Evolutionary conservation across 53 echinoderm and acorn worm species (phyloP), one percentile per base, ranked within the genome.

Genomic region (Astropecten irregularis): DNA sequence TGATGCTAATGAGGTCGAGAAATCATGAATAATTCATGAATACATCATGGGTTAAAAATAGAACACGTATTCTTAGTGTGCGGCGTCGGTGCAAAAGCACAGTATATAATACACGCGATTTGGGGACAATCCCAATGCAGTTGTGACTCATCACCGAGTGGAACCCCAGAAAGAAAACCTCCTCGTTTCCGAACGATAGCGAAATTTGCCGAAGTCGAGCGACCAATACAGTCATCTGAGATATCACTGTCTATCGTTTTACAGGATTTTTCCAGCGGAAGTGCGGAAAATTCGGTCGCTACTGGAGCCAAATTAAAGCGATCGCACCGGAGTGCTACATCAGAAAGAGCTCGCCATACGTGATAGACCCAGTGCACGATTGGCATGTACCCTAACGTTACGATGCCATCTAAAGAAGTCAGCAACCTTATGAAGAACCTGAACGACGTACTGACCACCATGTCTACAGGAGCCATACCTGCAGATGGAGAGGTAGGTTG

Each of bases 381-480:
- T 63, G 83, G 72, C 73, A 95, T 95, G 95, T 92, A 89, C 87
- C 95, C 92, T 20, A 92, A 83, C 57, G 77, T 87, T 58, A 95
- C 90, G 21, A 90, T 92, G 90, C 89, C 95, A 55, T 86, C 86
- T 55, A 92, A 89, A 48, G 92, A 92, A 71, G 89, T 83, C 28
- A 57, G 54, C 46, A 83, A 74, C 23, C 72, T 72, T 40, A 83
- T 73, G 76, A 87, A 87, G 68, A 81, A 89, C 55, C 77, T 95
- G 14, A 90, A 88, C 31, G 95, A 92, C 22, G 90, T 95, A 35
- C 69, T 95, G 47, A 93, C 95, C 35, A 92, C 92, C 25, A 95
- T 95, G 95, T 83, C 95, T 77, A 93, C 95, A 39, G 95, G 93
- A 33, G 88, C 82, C 9, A 95, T 93, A 37, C 91, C 87, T 23